Evolutionary conservation across 2,113 vertebrate genomes (phyloP), one percentile per base, ranked within the genome.

Genomic region (Actenoides hombroni): DNA sequence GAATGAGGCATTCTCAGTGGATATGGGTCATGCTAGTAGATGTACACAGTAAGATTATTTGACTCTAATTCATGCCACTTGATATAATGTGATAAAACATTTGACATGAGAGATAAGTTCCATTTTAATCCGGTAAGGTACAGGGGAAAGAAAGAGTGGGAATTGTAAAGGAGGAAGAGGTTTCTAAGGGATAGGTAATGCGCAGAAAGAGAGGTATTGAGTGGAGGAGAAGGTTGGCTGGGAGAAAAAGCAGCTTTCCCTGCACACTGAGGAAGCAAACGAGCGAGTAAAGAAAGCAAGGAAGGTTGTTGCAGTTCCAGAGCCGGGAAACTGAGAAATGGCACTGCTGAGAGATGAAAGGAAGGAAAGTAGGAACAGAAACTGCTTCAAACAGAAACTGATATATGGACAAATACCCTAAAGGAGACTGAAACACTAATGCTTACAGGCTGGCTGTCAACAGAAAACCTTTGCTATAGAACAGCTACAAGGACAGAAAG

Each of bases 41-140:
- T 99, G 99, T 99, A 99, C 99, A 99, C 99, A 99, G 99, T 95
- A 99, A 99, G 99, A 99, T 99, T 99, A 99, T 99, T 99, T 99
- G 99, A 99, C 98, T 99, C 98, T 98, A 98, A 99, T 99, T 99
- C 99, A 99, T 99, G 99, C 99, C 99, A 99, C 99, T 99, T 99
- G 99, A 99, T 99, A 99, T 98, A 99, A 99, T 99, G 99, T 99
- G 99, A 99, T 99, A 99, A 99, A 99, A 99, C 99, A 99, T 99
- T 98, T 98, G 99, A 99, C 98, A 98, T 99, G 99, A 99, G 99
- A 99, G 99, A 99, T 99, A 99, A 99, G 99, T 99, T 99, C 99
- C 99, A 99, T 99, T 99, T 99, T 98, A 98, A 98, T 98, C 97
- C 40, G 93, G 84, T 97, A 98, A 95, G 78, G 96, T 94, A 93